A percentile compares a stretch with the other conserved stretches of the same genome.
phyloP scores from a whole-genome alignment of 2,113 vertebrate species.

The Salminus brasiliensis region DNA sequence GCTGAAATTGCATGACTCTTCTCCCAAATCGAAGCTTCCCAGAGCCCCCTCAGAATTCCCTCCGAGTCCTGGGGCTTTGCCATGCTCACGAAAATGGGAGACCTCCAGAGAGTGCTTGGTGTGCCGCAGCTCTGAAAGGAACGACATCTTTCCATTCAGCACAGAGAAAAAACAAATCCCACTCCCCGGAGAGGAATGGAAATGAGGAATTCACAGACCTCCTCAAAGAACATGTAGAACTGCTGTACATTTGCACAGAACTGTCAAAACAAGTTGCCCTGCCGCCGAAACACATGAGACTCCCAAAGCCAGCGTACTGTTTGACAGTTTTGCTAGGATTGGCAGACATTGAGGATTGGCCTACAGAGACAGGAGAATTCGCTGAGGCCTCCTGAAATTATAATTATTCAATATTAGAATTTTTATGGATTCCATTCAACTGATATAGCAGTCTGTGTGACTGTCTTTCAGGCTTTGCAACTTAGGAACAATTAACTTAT shows the following conservation, averaged over 20 bases:
- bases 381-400: background rate
- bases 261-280: constrained; percentile 5
- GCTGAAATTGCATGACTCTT: constrained; percentile 13
- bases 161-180: constrained; percentile 42
- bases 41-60: constrained; percentile 24
- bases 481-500: no score
- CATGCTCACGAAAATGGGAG: constrained; percentile 35
- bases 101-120: constrained; percentile 45
- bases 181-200: constrained; percentile 11
- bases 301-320: background rate
- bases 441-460: no score
- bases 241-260: constrained; percentile 20
- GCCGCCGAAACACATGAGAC: background rate
- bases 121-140: constrained; percentile 8
- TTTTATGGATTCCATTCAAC: no score
- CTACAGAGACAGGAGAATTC: background rate
- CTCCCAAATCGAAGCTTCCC: constrained; percentile 17
- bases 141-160: constrained; percentile 46
- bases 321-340: background rate
- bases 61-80: constrained; percentile 12
- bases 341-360: background rate
- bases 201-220: constrained; percentile 22
- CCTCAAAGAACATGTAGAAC: constrained; percentile 22
- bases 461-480: no score
- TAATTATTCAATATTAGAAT: background rate